Conservation (phyloP, 2,113 vertebrate species). For the Oplegnathus fasciatus region DNA sequence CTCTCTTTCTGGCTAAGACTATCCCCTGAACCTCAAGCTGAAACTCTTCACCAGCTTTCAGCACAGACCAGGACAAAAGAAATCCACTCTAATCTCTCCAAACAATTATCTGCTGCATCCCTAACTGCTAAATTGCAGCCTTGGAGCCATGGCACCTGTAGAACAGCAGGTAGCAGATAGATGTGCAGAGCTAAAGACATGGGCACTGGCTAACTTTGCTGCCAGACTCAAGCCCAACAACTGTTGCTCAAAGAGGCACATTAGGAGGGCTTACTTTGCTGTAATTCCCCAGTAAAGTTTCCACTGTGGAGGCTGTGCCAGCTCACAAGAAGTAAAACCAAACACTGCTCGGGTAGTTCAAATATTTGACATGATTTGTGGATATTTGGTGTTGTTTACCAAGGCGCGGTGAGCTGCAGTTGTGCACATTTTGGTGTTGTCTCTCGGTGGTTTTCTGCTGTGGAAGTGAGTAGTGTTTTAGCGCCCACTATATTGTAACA, state of each 20-base stretch:
- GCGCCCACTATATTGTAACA: conserved; percentile 38
- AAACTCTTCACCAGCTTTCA: conserved; percentile 36
- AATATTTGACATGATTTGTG: conserved; percentile 59
- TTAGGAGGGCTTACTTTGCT: conserved; percentile 36
- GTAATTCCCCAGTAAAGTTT: conserved; percentile 46
- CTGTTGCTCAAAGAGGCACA: conserved; percentile 35
- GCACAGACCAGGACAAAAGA: conserved; percentile 34
- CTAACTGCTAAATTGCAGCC: conserved; percentile 55
- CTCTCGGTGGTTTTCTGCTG: conserved; percentile 33
- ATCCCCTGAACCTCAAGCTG: conserved; percentile 14
- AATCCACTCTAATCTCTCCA: conserved; percentile 38
- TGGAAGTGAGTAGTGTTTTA: conserved; percentile 46
- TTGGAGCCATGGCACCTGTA: conserved; percentile 41
- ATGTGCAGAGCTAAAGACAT: conserved; percentile 38
- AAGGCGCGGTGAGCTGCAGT: conserved; percentile 24
- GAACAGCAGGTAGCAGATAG: conserved; percentile 39
- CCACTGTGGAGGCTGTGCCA: conserved; percentile 25
- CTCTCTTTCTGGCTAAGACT: not conserved
- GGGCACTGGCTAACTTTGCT: conserved; percentile 25
- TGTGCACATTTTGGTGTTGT: conserved; percentile 27
- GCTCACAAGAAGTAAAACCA: conserved; percentile 38
- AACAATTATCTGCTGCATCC: conserved; percentile 44
- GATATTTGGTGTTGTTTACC: conserved; percentile 37
- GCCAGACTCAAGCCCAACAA: conserved; percentile 19
- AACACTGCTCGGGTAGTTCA: conserved; percentile 42